Percentiles rank a stretch among this genome's conserved stretches.
phyloP scores from a whole-genome alignment of 2,888 invertebrate species.

The Aleiodes testaceus region DNA sequence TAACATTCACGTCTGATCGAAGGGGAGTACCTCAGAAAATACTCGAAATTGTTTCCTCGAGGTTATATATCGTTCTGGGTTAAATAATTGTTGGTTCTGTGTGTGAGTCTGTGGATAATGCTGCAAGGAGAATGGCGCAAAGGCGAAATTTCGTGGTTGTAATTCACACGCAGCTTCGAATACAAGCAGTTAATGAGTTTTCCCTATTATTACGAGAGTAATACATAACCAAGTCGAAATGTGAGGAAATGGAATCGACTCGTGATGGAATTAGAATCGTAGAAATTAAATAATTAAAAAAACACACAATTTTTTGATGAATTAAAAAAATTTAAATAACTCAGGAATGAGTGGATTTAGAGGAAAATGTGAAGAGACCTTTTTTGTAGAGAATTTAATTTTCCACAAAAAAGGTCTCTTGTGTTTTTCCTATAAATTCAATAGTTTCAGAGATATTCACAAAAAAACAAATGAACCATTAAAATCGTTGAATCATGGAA shows the following conservation, averaged over 20 bases:
- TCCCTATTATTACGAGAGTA: slow-evolving; percentile 8
- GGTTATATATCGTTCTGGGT: slow-evolving; percentile 41
- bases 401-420: too few relatives aligned
- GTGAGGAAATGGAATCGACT: not conserved
- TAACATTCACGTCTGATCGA: slow-evolving; percentile 13
- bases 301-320: too few relatives aligned
- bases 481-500: too few relatives aligned
- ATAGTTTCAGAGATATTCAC: too few relatives aligned
- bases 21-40: slow-evolving; percentile 17
- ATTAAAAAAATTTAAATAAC: too few relatives aligned
- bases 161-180: slow-evolving; percentile 48
- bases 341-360: too few relatives aligned
- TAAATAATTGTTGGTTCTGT: slow-evolving; percentile 48
- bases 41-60: slow-evolving; percentile 24
- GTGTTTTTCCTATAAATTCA: too few relatives aligned
- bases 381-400: too few relatives aligned
- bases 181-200: slow-evolving; percentile 30
- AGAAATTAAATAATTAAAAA: too few relatives aligned
- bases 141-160: slow-evolving; percentile 49
- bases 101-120: not conserved
- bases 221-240: slow-evolving; percentile 1
- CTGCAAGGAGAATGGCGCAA: not conserved
- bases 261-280: too few relatives aligned
- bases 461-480: too few relatives aligned
- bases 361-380: too few relatives aligned